These are phyloP conservation scores for Piliocolobus tephrosceles DNA, from an alignment of 2,113 vertebrate species.

Conservation along the genomic window DNA sequence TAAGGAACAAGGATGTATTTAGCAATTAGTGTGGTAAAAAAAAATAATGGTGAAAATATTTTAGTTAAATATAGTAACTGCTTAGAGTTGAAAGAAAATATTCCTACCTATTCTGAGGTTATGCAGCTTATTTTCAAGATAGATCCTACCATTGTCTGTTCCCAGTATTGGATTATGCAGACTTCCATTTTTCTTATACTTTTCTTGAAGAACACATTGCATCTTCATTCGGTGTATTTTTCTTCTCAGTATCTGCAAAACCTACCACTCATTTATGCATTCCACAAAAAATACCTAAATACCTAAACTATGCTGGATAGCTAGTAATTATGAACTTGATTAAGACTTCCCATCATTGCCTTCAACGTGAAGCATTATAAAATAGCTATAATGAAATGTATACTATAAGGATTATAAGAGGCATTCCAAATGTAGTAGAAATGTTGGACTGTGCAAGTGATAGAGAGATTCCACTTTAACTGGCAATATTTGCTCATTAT, in stretches of 20 bases:
- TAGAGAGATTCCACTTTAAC: neutral
- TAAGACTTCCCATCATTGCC: neutral
- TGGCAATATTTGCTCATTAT: neutral
- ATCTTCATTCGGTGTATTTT: neutral
- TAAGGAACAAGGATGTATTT: neutral
- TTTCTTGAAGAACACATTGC: neutral
- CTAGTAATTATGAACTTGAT: neutral
- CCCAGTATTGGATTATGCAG: neutral
- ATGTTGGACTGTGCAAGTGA: neutral
- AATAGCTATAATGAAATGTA: neutral
- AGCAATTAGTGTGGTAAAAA: neutral
- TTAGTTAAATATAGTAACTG: neutral
- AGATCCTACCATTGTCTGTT: no score
- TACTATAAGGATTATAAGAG: neutral
- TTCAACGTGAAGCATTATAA: neutral
- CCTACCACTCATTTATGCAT: neutral
- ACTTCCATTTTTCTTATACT: neutral
- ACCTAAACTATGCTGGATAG: neutral
- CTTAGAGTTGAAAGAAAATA: neutral
- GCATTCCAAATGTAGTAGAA: neutral
- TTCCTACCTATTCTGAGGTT: neutral
- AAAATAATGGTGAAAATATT: neutral
- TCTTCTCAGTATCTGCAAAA: neutral
- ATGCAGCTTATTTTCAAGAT: neutral
- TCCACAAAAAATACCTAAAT: neutral